Percentiles rank a stretch among this genome's conserved stretches.
These are phyloP conservation scores for Cheilinus undulatus DNA, from an alignment of 2,113 vertebrate genomes.

Conservation along the genomic window DNA sequence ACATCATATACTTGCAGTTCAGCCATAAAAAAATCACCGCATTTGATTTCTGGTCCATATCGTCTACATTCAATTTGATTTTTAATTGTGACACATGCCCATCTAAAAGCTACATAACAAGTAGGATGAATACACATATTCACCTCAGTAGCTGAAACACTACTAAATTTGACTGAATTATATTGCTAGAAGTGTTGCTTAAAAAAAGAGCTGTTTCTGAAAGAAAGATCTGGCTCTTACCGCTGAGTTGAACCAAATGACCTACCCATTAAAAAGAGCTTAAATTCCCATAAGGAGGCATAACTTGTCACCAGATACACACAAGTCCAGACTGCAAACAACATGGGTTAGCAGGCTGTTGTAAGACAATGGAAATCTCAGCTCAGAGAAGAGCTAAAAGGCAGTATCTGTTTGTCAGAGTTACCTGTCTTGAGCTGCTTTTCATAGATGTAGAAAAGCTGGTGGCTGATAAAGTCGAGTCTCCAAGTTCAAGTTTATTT, in stretches of 20 bases:
- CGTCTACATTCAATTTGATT: too few relatives aligned
- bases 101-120: too few relatives aligned
- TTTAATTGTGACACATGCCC: too few relatives aligned
- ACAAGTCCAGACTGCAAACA: neutral
- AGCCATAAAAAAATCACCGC: too few relatives aligned
- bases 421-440: constrained; percentile 58
- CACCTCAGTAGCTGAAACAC: too few relatives aligned
- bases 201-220: neutral
- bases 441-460: constrained; percentile 47
- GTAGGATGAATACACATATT: too few relatives aligned
- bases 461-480: constrained; percentile 42
- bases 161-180: too few relatives aligned
- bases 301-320: neutral
- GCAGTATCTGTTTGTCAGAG: neutral
- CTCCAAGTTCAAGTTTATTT: constrained; percentile 56
- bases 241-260: neutral
- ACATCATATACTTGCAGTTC: too few relatives aligned
- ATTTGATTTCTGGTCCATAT: too few relatives aligned
- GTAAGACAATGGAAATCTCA: too few relatives aligned
- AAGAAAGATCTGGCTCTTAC: neutral
- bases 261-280: neutral
- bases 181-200: too few relatives aligned
- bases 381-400: neutral
- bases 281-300: neutral
- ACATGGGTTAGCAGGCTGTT: neutral